A percentile compares a stretch with the other conserved stretches of the same genome.
Evolutionary conservation across 2,797 vertebrate species (phyloP).

Genomic region (Melanotaenia pygmaea): DNA sequence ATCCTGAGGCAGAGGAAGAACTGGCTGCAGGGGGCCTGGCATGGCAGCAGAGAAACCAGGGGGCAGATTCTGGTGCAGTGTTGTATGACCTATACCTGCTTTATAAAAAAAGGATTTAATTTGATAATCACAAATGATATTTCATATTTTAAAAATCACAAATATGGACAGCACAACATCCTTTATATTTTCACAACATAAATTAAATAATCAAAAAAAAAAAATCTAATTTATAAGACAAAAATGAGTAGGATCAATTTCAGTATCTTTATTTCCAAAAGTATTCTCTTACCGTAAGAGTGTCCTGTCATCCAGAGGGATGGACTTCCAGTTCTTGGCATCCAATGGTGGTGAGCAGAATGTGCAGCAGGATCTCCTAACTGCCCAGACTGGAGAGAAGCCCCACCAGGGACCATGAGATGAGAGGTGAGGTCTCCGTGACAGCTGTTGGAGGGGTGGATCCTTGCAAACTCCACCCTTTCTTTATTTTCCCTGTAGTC

Average conservation of each 20-base stretch:
- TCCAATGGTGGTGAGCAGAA: constrained; percentile 93
- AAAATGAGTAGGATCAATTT: neutral
- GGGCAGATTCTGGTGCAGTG: constrained; percentile 95
- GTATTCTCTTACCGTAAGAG: constrained; percentile 88
- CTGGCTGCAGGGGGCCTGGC: constrained; percentile 91
- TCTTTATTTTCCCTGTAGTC: constrained; percentile 92
- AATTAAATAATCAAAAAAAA: neutral
- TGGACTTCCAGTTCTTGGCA: constrained; percentile 95
- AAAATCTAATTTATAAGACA: neutral
- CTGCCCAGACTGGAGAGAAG: constrained; percentile 90
- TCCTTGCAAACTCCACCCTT: constrained; percentile 92
- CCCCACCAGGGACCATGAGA: constrained; percentile 90
- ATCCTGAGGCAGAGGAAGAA: constrained; percentile 94
- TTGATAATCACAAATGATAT: constrained; percentile 11
- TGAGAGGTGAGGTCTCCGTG: constrained; percentile 93
- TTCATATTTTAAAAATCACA: neutral
- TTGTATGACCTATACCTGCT: constrained; percentile 91
- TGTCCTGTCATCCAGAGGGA: constrained; percentile 98
- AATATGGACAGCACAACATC: neutral
- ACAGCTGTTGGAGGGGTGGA: constrained; percentile 91
- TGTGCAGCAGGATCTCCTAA: constrained; percentile 90
- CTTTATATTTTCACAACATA: neutral
- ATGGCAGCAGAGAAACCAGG: constrained; percentile 93
- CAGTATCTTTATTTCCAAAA: constrained; percentile 5
- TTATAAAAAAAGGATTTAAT: constrained; percentile 26